phyloP scores from a whole-genome alignment of 1,140 invertebrate species.

The Agraylea sexmaculata region DNA sequence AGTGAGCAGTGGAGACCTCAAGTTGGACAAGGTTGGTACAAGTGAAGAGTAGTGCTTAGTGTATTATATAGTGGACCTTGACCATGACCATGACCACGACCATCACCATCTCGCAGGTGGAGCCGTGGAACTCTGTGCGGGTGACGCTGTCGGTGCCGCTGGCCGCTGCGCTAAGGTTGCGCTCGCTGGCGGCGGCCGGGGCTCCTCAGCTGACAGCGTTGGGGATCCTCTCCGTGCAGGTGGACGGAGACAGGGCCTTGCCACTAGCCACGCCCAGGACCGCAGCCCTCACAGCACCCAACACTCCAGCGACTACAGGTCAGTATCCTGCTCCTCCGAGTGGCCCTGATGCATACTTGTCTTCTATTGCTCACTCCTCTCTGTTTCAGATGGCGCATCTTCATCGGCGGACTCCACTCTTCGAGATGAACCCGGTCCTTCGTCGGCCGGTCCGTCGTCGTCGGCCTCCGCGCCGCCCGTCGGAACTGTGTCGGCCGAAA shows the following conservation, averaged over 20 bases:
- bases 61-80: neutral
- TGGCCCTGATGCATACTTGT: neutral
- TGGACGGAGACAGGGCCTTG: conserved; percentile 89
- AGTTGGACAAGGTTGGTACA: conserved; percentile 36
- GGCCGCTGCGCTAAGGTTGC: conserved; percentile 80
- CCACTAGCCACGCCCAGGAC: conserved; percentile 49
- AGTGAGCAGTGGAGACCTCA: conserved; percentile 29
- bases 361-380: neutral
- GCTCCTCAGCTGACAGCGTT: conserved; percentile 76
- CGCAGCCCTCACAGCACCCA: conserved; percentile 26
- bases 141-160: conserved; percentile 93
- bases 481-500: conserved; percentile 13
- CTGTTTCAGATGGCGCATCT: neutral
- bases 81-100: neutral
- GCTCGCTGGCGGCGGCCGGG: conserved; percentile 81
- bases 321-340: neutral
- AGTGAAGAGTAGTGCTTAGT: neutral
- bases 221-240: conserved; percentile 89
- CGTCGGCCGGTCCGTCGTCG: conserved; percentile 21
- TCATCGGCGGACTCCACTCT: neutral
- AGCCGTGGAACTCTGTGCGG: conserved; percentile 96
- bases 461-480: conserved; percentile 17
- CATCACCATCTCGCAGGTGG: conserved; percentile 50
- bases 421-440: neutral
- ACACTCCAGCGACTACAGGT: conserved; percentile 19